Evolutionary conservation across 2,113 vertebrate species (phyloP).

Genomic region (Anas platyrhynchos): DNA sequence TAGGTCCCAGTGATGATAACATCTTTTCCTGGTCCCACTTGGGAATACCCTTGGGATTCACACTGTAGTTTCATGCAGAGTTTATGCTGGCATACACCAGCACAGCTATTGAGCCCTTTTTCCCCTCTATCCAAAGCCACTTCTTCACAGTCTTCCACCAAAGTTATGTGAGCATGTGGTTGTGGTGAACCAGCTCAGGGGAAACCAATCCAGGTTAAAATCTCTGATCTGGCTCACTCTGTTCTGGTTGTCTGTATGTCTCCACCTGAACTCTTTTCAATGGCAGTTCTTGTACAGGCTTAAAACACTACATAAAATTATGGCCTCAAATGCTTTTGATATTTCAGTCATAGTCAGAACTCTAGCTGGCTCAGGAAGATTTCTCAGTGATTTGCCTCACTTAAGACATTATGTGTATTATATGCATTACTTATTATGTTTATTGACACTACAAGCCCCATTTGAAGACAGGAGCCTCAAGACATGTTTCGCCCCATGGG

Average conservation of each 20-base stretch:
- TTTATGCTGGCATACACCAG: not conserved
- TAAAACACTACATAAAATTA: not conserved
- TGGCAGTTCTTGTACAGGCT: not conserved
- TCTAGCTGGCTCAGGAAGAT: not conserved
- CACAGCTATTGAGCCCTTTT: not conserved
- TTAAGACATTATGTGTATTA: not conserved
- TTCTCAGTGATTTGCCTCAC: not conserved
- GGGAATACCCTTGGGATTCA: not conserved
- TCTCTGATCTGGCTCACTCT: not conserved
- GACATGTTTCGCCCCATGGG: not conserved
- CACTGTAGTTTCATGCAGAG: not conserved
- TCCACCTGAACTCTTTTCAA: not conserved
- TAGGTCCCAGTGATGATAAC: not conserved
- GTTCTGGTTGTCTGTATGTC: not conserved
- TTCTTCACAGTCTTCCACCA: not conserved
- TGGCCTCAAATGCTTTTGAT: not conserved
- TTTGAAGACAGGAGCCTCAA: not conserved
- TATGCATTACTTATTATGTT: not conserved
- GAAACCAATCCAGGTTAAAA: not conserved
- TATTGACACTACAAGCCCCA: not conserved
- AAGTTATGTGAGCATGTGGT: accelerated
- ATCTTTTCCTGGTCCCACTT: not conserved
- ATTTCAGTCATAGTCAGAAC: not conserved
- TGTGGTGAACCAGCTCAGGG: not conserved
- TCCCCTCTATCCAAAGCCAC: not conserved